phyloP scores from a whole-genome alignment of 2,888 invertebrate genomes.

The Eupithecia vulgata region DNA sequence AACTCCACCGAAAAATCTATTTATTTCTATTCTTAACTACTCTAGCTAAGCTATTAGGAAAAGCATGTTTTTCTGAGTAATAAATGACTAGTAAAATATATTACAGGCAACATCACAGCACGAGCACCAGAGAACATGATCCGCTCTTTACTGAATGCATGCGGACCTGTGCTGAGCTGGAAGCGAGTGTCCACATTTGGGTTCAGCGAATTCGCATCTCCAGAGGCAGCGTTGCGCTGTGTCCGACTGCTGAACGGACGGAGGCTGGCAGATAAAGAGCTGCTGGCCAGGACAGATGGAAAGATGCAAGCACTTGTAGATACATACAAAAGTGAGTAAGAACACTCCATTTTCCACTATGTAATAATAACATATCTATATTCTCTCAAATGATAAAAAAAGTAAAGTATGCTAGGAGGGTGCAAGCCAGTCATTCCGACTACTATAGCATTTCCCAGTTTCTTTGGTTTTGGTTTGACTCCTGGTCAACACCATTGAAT shows the following conservation, averaged over 20 bases:
- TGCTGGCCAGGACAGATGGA: constrained; percentile 98
- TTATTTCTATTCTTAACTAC: no score
- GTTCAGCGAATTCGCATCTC: constrained; percentile 97
- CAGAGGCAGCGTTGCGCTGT: constrained; percentile 97
- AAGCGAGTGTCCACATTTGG: constrained; percentile 99
- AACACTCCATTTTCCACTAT: constrained; percentile 59
- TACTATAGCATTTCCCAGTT: no score
- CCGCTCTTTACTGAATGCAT: constrained; percentile 94
- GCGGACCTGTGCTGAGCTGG: constrained; percentile 98
- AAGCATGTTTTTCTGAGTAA: neutral
- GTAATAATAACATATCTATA: no score
- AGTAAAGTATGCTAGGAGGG: no score
- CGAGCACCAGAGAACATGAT: constrained; percentile 98
- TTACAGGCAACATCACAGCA: constrained; percentile 87
- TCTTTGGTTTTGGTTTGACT: no score
- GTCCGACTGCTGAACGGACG: constrained; percentile 96
- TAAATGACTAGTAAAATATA: neutral
- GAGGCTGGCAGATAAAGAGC: constrained; percentile 95
- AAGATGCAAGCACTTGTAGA: constrained; percentile 98
- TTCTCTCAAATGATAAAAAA: no score
- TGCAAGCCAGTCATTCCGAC: no score
- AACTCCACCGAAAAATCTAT: no score
- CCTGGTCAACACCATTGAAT: no score
- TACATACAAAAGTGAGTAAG: constrained; percentile 92
- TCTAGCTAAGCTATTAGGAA: no score